Evolutionary conservation across 1,140 invertebrate species (phyloP), one percentile per base, ranked within the genome.

Genomic region (Drosophila guanche): DNA sequence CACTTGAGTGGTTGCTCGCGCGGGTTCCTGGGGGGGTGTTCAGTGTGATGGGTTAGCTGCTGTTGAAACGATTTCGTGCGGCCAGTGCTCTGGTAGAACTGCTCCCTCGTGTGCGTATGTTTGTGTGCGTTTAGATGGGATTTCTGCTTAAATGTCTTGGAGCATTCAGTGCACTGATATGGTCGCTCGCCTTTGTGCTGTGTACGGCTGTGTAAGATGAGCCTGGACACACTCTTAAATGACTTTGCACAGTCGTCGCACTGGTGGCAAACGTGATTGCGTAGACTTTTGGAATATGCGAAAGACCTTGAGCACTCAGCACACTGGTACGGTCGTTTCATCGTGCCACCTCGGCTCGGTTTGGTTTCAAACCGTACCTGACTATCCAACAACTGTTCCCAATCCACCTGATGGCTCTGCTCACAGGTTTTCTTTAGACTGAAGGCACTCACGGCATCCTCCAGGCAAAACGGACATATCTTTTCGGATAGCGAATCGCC

Each of bases 261-360:
- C n/a, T n/a, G n/a, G n/a, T 54, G 40, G 10, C 40, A 8, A 0
- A 42, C 5, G 22, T 54, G 52, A 6, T n/a, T 10, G 4, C 5
- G 14, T 1, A 42, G 40, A 2, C 8, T 27, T 7, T 3, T 3
- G 10, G 10, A 16, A 1, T 42, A n/a, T 4, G 6, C 7, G 16
- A 27, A 54, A 3, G 40, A 20, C 40, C 25, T 16, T 10, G 40
- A n/a, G 6, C 52, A 54, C 7, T 22, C 22, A 23, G 52, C 5
- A 6, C 52, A 55, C 23, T 43, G 20, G 12, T 23, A 55, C 3
- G 52, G 52, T 16, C 40, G 20, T 14, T 47, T 47, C 12, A 47
- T 7, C 16, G 16, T 47, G 7, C 45, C 20, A 22, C 12, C 12
- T 47, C 6, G 45, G 16, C 16, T 20, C 16, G 16, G 16, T 20